Evolutionary conservation across 2,888 invertebrate species (phyloP).

Genomic region (Parnassius mnemosyne): DNA sequence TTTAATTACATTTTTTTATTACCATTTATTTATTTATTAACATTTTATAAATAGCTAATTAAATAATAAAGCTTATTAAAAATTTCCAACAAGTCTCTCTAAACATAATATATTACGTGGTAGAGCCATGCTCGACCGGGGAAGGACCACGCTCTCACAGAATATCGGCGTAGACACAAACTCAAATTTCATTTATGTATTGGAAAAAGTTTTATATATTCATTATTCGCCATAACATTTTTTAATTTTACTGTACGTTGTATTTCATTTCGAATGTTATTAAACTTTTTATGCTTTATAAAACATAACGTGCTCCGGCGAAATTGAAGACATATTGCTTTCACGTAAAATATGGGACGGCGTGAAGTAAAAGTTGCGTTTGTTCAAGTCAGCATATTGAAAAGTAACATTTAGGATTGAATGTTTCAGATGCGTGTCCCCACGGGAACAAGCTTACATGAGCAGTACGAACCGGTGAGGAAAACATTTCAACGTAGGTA

Average conservation of each 20-base stretch:
- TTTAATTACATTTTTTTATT: too few species aligned
- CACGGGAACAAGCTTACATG: slow-evolving; percentile 45
- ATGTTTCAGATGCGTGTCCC: slow-evolving; percentile 52
- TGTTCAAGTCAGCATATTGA: slow-evolving; percentile 70
- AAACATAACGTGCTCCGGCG: slow-evolving; percentile 26
- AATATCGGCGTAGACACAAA: not conserved
- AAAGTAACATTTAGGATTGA: slow-evolving; percentile 66
- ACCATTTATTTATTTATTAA: too few species aligned
- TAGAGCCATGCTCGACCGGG: too few species aligned
- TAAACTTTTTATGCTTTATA: slow-evolving; percentile 29
- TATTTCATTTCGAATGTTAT: slow-evolving; percentile 28
- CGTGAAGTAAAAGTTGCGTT: slow-evolving; percentile 55
- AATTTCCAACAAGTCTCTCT: too few species aligned
- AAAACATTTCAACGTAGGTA: slow-evolving; percentile 45
- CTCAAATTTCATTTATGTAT: slow-evolving; percentile 15
- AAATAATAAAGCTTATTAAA: too few species aligned
- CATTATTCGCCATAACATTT: slow-evolving; percentile 24
- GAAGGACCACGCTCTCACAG: too few species aligned
- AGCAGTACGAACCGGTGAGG: slow-evolving; percentile 35
- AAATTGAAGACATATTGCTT: slow-evolving; percentile 37
- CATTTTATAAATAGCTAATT: too few species aligned
- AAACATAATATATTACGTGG: too few species aligned
- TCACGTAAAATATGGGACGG: slow-evolving; percentile 52
- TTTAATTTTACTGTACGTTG: slow-evolving; percentile 22
- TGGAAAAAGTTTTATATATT: slow-evolving; percentile 21